Conservation (phyloP, 2,888 invertebrate species). For the Tetranychus piercei region DNA sequence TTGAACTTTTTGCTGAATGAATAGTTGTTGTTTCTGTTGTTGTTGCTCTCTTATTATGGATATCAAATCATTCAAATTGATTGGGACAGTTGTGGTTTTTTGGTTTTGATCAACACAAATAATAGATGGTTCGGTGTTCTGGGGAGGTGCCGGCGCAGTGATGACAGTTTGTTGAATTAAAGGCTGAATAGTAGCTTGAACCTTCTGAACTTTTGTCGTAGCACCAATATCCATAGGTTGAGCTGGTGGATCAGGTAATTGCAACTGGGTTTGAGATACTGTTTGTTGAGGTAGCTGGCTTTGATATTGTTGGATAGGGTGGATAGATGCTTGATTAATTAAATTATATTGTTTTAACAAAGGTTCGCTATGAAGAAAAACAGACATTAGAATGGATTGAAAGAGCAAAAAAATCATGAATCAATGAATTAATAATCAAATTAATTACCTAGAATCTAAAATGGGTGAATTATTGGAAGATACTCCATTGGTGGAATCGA, state of each 20-base stretch:
- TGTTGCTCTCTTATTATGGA: slow-evolving; percentile 23
- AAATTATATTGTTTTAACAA: not conserved
- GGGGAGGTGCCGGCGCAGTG: not conserved
- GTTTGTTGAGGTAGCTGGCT: not conserved
- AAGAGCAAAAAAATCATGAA: not conserved
- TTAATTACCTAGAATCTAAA: not conserved
- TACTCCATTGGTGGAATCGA: not conserved
- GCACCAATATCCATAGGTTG: not conserved
- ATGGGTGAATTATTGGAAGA: not conserved
- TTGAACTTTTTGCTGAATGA: slow-evolving; percentile 27
- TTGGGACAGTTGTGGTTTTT: slow-evolving; percentile 12
- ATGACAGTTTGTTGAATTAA: slow-evolving; percentile 5
- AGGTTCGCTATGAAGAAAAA: not conserved
- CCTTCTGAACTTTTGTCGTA: not conserved
- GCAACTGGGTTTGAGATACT: not conserved
- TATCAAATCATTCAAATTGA: slow-evolving; percentile 21
- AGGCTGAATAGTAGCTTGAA: not conserved
- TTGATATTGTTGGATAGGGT: not conserved
- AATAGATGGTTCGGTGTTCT: not conserved
- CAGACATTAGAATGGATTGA: not conserved
- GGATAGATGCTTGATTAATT: not conserved
- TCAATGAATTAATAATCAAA: not conserved
- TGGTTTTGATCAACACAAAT: not conserved
- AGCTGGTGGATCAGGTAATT: not conserved
- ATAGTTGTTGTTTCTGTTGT: slow-evolving; percentile 24